Evolutionary conservation across 2,888 invertebrate species (phyloP).

Genomic region (Hirtodrosophila duncani): DNA sequence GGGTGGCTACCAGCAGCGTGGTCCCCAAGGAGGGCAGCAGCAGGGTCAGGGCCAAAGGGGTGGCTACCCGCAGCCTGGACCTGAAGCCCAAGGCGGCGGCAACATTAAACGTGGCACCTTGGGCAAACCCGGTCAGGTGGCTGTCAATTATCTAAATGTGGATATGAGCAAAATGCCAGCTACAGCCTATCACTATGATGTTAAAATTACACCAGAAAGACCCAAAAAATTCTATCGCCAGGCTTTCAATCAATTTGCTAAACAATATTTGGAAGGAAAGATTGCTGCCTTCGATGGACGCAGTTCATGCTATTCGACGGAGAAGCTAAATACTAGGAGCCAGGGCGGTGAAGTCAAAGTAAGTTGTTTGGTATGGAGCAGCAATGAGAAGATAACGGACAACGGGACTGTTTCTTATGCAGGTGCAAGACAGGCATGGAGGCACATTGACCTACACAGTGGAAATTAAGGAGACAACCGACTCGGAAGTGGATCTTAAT

Average conservation of each 20-base stretch:
- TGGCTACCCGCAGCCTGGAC: conserved; percentile 7
- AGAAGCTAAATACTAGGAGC: conserved; percentile 31
- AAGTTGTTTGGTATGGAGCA: conserved; percentile 1
- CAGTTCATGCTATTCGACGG: conserved; percentile 82
- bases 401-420: background rate
- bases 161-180: conserved; percentile 78
- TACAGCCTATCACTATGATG: conserved; percentile 88
- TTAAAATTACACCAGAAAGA: conserved; percentile 83
- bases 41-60: no score
- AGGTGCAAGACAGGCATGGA: conserved; percentile 60
- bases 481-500: conserved; percentile 59
- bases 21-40: conserved; percentile 10
- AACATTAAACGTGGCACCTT: conserved; percentile 63
- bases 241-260: conserved; percentile 78
- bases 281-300: conserved; percentile 86
- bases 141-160: conserved; percentile 84
- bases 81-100: conserved; percentile 20
- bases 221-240: conserved; percentile 82
- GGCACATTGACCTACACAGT: conserved; percentile 56
- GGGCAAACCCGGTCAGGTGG: conserved; percentile 79
- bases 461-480: conserved; percentile 65
- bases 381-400: background rate
- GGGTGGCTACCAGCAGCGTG: conserved; percentile 6
- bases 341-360: conserved; percentile 58
- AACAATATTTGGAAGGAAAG: conserved; percentile 76